Evolutionary conservation across 2,888 invertebrate species (phyloP), one percentile per base, ranked within the genome.

Genomic region (Diabrotica balteata): DNA sequence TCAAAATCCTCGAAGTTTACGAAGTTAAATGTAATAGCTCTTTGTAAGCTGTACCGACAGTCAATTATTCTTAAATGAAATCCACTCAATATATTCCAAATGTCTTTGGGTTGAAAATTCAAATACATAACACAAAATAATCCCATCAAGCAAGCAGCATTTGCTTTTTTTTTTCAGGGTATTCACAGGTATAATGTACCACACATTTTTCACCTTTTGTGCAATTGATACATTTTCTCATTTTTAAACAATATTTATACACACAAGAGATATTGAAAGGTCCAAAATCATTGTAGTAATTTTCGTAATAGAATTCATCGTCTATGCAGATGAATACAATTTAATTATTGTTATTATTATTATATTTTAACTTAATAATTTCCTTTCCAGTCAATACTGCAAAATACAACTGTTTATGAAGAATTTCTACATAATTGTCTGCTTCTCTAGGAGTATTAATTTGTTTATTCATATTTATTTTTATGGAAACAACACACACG

Each of bases 261-360:
- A 96, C 85, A 87, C 93, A 92, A 4, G 93, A 93, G 75, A 96
- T 86, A 85, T 95, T 96, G 74, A 95, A 85, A 0, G 96, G 96
- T 5, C 96, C 96, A 84, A 96, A 96, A 83, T 96, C 96, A 42
- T 90, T 89, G 84, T 94, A 95, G 84, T 93, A 94, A 82, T 93
- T 94, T 84, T 92, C 90, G 81, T 95, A 95, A 0, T 91, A 84
- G 73, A 94, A 85, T 79, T 94, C 93, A 75, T 92, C 88, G 79
- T 95, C 95, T 69, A 92, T 89, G 78, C 87, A 88, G 83, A 95
- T 93, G 81, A 92, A 95, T 84, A 93, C 90, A 9, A 89, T 88
- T 72, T 91, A 90, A 17, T 84, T 79, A 32, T 91, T 91, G 73
- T 88, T 90, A 17, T n/a, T n/a, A n/a, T 84, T 79, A 32, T 91